Evolutionary conservation across 2,797 vertebrate genomes (phyloP), one percentile per base, ranked within the genome.

Genomic region (Lepus oiostolus): DNA sequence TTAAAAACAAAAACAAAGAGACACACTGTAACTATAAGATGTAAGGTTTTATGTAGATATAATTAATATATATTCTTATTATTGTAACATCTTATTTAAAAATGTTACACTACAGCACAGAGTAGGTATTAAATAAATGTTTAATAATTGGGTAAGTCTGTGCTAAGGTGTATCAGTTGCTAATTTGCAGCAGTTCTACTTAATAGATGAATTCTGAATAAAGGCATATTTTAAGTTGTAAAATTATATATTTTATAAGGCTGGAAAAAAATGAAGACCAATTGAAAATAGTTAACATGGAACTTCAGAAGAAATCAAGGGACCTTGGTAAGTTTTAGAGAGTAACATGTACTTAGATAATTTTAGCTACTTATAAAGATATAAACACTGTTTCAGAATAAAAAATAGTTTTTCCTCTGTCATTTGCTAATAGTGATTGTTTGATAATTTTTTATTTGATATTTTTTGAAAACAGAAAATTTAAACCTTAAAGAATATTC

Each of bases 291-390:
- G 96, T 98, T 65, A 96, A 93, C 17, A 54, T 98, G 96, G 98
- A 99, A 91, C 98, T 99, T 95, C 98, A 98, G 93, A 98, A 95
- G 30, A 99, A 97, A 91, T 98, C 97, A 94, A 94, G 88, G 96
- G 98, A 98, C 96, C 93, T 99, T 96, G 98, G 99, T 99, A 98
- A 98, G 98, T 76, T 91, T 80, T 93, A 93, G 60, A 96, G 35
- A 67, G 60, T 88, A 88, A 79, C 28, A 5, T 94, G 5, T 91
- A 77, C 47, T 88, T 96, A 54, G 70, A 93, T 96, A 86, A 81
- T 87, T 38, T 90, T 83, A 42, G n/a, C 90, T 24, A 79, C 95
- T 90, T 50, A 84, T 52, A 89, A 86, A 90, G 88, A 54, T 21
- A 75, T 82, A 79, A 85, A 63, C 11, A n/a, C 62, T 81, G 17